These are phyloP conservation scores for Halocaridina rubra DNA, from an alignment of 2,888 invertebrate genomes.

Conservation along the genomic window DNA sequence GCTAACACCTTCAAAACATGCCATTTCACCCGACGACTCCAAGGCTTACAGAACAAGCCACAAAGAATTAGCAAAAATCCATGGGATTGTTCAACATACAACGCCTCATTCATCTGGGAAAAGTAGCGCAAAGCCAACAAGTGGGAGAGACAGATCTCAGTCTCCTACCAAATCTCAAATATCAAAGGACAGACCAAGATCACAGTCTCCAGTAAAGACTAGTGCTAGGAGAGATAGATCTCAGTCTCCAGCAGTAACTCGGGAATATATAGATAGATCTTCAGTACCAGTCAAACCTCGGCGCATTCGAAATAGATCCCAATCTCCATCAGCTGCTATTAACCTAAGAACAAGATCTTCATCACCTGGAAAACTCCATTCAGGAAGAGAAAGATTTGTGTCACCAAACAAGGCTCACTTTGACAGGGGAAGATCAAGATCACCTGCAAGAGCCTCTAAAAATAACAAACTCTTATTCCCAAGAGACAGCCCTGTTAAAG, in stretches of 20 bases:
- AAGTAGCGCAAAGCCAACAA: too few species aligned
- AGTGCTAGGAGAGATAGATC: not conserved
- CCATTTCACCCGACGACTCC: not conserved
- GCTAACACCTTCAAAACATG: not conserved
- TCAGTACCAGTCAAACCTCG: not conserved
- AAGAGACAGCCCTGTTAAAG: too few species aligned
- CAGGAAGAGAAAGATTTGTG: not conserved
- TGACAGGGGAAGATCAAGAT: not conserved
- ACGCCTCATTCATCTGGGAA: not conserved
- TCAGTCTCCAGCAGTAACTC: not conserved
- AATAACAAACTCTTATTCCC: too few species aligned
- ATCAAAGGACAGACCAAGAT: too few species aligned
- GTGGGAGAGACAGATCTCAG: constrained; percentile 3
- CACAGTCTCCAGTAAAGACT: not conserved
- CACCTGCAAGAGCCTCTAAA: not conserved
- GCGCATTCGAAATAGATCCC: not conserved
- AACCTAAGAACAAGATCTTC: not conserved
- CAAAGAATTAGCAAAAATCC: constrained; percentile 16
- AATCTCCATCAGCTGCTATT: not conserved
- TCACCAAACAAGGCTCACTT: not conserved
- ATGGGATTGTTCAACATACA: not conserved
- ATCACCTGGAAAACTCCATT: not conserved
- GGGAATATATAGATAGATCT: not conserved
- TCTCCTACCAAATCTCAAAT: not conserved
- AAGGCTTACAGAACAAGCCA: constrained; percentile 6